Percentiles rank a stretch among this genome's conserved stretches.
phyloP scores from a whole-genome alignment of 2,797 vertebrate species.

The Triplophysa bombifrons region DNA sequence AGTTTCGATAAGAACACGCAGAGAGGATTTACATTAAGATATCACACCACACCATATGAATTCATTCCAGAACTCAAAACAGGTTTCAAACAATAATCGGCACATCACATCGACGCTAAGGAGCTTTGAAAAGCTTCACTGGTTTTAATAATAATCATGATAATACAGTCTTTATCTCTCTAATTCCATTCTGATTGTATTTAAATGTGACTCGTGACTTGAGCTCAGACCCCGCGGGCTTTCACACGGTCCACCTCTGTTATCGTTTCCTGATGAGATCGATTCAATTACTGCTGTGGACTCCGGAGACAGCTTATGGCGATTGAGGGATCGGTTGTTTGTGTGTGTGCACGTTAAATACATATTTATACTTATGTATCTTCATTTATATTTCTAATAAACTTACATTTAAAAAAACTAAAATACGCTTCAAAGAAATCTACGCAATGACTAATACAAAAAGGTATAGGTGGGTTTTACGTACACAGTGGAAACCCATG shows the following conservation, averaged over 20 bases:
- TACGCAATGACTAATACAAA: neutral
- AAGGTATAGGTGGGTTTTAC: neutral
- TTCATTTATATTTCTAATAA: too few species aligned
- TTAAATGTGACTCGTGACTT: neutral
- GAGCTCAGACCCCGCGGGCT: neutral
- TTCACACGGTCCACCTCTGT: neutral
- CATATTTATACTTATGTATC: neutral
- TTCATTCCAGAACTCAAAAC: neutral
- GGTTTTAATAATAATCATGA: neutral
- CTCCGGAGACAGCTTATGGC: neutral
- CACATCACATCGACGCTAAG: neutral
- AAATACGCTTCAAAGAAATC: neutral
- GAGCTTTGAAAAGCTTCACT: neutral
- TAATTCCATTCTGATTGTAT: neutral
- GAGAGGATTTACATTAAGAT: slow-evolving; percentile 5
- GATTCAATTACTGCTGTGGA: neutral
- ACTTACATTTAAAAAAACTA: too few species aligned
- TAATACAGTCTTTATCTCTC: neutral
- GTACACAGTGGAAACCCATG: neutral
- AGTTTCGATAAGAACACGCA: slow-evolving; percentile 7
- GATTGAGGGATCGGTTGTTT: neutral
- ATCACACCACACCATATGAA: neutral
- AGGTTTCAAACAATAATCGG: neutral
- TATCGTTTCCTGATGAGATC: neutral
- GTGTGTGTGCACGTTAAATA: neutral